Base-by-base conservation (phyloP, 2,797 vertebrate species). In the Esox lucius region DNA sequence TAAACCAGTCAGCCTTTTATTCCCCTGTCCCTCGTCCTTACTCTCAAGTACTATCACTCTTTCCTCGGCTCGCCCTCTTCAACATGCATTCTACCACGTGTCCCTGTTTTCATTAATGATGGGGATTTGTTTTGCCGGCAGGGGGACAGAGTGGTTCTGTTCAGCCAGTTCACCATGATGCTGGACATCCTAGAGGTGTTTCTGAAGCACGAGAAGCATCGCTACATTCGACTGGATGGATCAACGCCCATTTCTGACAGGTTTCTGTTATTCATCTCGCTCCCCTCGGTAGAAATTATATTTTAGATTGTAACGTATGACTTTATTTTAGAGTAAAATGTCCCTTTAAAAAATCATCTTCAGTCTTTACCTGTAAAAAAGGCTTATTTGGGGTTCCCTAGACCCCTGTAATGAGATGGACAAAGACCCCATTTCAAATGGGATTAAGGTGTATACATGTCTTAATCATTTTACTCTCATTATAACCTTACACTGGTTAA, bases 121-220 rank as follows among this genome's bases (percentile, higher is more conserved):
- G 22, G 62, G 19, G 24, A 22, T 42, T 19, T 62, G 26, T 48
- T 22, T 26, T n/a, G 31, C 71, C 2, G 12, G 28, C 39, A 28
- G 16, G 28, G 94, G 68, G 90, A 95, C 78, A 90, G 95, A 88
- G 93, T 96, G 79, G 94, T 96, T 13, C 87, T 96, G 39, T 96
- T 96, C 74, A 96, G 95, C 88, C 95, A 96, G 26, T 96, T 96
- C 80, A 96, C 95, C 70, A 96, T 96, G 95, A 95, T 96, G 92
- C 84, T 96, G 81, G 95, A 96, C 86, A 93, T 96, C 78, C 81
- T 96, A 84, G 95, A 96, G 84, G 91, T 95, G 85, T 93, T 96
- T 70, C 85, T 95, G 62, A 94, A 93, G 68, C 92, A 95, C 61
- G 85, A 92, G 77, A 92, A 94, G 4, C 90, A 95, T 71, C 91